Conservation (phyloP, 2,113 vertebrate genomes). For the Chaetodon auriga region DNA sequence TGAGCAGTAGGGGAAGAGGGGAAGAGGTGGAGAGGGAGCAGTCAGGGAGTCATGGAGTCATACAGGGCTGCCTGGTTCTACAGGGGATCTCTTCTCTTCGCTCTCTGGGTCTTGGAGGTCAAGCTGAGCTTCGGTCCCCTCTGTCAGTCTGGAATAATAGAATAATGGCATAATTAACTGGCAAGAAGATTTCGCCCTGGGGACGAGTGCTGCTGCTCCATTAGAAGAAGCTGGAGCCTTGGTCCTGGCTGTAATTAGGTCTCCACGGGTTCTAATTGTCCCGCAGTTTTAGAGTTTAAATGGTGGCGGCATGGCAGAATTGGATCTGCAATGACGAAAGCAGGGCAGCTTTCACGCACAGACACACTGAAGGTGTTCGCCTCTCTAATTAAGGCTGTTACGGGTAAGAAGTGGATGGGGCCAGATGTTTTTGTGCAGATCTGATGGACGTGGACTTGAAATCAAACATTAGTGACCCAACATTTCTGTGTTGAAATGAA, state of each 20-base stretch:
- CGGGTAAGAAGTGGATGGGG: conserved; percentile 12
- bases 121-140: conserved; percentile 47
- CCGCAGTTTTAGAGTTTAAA: conserved; percentile 70
- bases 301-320: conserved; percentile 41
- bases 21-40: conserved; percentile 41
- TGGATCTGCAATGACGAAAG: conserved; percentile 26
- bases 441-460: conserved; percentile 7
- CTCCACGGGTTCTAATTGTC: conserved; percentile 82
- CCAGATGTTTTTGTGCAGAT: conserved; percentile 19
- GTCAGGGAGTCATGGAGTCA: conserved; percentile 44
- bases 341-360: background rate
- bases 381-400: conserved; percentile 40
- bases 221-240: conserved; percentile 65
- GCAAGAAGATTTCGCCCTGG: conserved; percentile 71
- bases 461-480: background rate
- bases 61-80: conserved; percentile 38
- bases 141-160: conserved; percentile 77
- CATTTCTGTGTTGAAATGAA: background rate
- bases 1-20: conserved; percentile 5
- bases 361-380: conserved; percentile 20
- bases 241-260: conserved; percentile 80
- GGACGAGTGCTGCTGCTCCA: conserved; percentile 62
- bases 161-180: conserved; percentile 84
- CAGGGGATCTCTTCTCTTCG: conserved; percentile 58
- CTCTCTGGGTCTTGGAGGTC: conserved; percentile 73